Conservation (phyloP, 2,113 vertebrate genomes). For the Athene cunicularia region DNA sequence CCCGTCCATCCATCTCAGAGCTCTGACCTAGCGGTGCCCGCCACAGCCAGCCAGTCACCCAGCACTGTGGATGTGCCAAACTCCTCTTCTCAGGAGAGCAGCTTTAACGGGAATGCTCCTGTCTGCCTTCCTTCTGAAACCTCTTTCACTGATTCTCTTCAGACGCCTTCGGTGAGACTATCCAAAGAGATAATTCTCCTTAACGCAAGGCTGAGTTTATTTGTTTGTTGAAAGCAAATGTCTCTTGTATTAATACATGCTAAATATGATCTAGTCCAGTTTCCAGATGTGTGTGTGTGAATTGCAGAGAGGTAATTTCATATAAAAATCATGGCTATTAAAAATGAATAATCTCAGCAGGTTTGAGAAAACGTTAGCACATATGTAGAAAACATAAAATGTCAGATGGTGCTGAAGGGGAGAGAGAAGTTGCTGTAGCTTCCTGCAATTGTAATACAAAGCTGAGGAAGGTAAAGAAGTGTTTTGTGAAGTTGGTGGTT, state of each 20-base stretch:
- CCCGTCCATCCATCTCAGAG: constrained; percentile 81
- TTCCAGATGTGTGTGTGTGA: neutral
- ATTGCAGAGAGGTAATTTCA: neutral
- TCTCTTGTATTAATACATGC: neutral
- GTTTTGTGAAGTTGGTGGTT: neutral
- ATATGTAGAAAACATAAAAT: neutral
- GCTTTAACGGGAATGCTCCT: constrained; percentile 84
- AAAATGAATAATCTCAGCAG: neutral
- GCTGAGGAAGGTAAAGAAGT: neutral
- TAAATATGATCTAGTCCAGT: neutral
- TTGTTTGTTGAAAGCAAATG: neutral
- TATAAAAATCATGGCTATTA: neutral
- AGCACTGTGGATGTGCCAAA: constrained; percentile 85
- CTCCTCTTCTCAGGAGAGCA: constrained; percentile 86
- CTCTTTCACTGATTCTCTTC: constrained; percentile 92
- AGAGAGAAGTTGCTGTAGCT: neutral
- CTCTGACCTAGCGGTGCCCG: constrained; percentile 82
- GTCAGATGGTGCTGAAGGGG: neutral
- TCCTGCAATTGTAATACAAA: neutral
- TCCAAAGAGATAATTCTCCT: neutral
- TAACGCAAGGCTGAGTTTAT: neutral
- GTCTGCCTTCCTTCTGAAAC: constrained; percentile 92
- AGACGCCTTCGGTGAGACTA: constrained; percentile 90
- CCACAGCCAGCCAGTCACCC: constrained; percentile 80
- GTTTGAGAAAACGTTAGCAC: neutral